A percentile compares a stretch with the other conserved stretches of the same genome.
Evolutionary conservation across 2,113 vertebrate genomes (phyloP).

Genomic region (Mastomys coucha): DNA sequence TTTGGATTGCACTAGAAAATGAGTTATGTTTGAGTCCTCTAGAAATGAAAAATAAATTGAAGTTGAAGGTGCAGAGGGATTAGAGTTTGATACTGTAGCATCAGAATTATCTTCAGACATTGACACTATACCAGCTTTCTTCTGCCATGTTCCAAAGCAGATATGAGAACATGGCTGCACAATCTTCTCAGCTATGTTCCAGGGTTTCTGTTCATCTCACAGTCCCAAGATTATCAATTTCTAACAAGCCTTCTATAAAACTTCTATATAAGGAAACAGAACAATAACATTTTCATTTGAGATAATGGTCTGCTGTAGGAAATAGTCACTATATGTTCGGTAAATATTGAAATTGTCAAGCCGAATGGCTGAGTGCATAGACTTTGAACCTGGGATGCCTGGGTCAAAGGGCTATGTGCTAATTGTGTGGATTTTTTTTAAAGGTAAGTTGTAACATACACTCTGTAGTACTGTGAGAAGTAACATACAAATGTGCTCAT

Average conservation of each 20-base stretch:
- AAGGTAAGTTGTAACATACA: not conserved
- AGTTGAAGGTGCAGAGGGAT: not conserved
- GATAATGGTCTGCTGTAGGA: not conserved
- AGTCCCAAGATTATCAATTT: not conserved
- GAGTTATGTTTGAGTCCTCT: not conserved
- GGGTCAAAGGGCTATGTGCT: not conserved
- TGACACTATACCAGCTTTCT: not conserved
- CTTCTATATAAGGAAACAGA: not conserved
- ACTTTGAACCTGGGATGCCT: not conserved
- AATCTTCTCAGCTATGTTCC: not conserved
- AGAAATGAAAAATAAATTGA: not conserved
- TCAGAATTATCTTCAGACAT: not conserved
- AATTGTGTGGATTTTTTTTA: not conserved
- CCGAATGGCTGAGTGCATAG: not conserved
- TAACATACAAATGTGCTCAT: not conserved
- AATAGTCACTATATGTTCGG: not conserved
- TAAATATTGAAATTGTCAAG: conserved; percentile 13
- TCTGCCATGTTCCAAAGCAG: not conserved
- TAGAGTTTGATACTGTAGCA: not conserved
- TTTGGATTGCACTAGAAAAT: not conserved
- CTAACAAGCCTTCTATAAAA: not conserved
- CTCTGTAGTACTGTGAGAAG: not conserved
- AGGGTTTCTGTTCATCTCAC: not conserved
- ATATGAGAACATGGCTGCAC: not conserved
- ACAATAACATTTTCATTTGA: not conserved